Conservation (phyloP, 2,888 invertebrate species). For the Microdon myrmicae region DNA sequence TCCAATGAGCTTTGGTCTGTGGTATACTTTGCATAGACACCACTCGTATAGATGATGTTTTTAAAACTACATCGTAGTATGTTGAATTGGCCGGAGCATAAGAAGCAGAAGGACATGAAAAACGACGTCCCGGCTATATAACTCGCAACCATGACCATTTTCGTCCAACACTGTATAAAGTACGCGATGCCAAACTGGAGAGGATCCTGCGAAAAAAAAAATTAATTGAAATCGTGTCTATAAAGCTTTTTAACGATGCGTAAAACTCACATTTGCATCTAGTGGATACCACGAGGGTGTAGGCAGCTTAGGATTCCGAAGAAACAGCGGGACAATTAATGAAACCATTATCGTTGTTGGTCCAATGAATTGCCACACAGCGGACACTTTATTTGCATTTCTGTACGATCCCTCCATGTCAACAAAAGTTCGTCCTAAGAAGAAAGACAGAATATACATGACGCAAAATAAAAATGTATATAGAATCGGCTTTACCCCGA, state of each 20-base stretch:
- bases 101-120: slow-evolving; percentile 14
- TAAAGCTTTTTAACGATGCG: neutral
- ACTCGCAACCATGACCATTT: slow-evolving; percentile 21
- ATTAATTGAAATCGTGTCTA: neutral
- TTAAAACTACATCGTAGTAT: slow-evolving; percentile 28
- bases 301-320: no score
- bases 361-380: no score
- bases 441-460: no score
- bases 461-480: no score
- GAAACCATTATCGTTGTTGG: no score
- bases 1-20: neutral
- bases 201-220: slow-evolving; percentile 6
- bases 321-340: no score
- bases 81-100: slow-evolving; percentile 34
- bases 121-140: slow-evolving; percentile 28
- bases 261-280: no score
- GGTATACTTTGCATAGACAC: slow-evolving; percentile 7
- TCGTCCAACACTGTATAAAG: slow-evolving; percentile 24
- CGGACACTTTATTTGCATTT: no score
- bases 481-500: no score
- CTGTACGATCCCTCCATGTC: no score
- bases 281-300: no score
- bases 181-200: slow-evolving; percentile 20
- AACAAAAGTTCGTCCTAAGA: no score
- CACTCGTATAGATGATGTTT: slow-evolving; percentile 41